phyloP scores from a whole-genome alignment of 2,113 vertebrate genomes.

The Natator depressus region DNA sequence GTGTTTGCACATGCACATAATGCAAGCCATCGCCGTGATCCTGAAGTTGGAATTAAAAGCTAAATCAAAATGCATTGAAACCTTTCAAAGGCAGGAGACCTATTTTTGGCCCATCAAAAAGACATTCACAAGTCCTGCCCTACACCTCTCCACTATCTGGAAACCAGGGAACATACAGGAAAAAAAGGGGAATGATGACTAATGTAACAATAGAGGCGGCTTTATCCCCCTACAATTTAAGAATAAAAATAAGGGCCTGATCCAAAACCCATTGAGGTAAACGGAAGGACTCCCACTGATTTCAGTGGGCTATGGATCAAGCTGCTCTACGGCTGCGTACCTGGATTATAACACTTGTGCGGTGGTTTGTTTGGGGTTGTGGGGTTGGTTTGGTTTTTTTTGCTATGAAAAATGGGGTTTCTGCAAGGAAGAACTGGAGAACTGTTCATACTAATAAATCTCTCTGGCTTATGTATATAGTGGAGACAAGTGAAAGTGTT shows the following conservation, averaged over 20 bases:
- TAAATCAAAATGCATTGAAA: fast-evolving
- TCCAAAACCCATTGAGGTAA: background rate
- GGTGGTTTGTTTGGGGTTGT: background rate
- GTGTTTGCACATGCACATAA: fast-evolving
- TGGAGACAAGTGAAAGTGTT: background rate
- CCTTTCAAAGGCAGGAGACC: background rate
- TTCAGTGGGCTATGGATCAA: constrained; percentile 1
- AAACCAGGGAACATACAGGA: background rate
- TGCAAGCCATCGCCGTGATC: background rate
- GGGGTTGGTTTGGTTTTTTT: background rate
- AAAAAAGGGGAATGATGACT: background rate
- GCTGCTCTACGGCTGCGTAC: background rate
- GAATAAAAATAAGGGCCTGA: background rate
- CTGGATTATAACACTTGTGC: background rate
- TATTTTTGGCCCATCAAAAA: background rate
- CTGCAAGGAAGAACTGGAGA: background rate
- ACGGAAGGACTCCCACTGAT: background rate
- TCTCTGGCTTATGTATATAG: background rate
- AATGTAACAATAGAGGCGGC: background rate
- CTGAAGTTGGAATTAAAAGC: background rate
- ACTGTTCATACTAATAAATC: background rate
- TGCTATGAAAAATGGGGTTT: background rate
- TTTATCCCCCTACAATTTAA: background rate
- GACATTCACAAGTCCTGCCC: background rate
- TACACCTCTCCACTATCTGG: background rate